Percentiles rank a stretch among this genome's conserved stretches.
These are phyloP conservation scores for Sepiola atlantica DNA, from an alignment of 2,888 invertebrate species.

Conservation along the genomic window DNA sequence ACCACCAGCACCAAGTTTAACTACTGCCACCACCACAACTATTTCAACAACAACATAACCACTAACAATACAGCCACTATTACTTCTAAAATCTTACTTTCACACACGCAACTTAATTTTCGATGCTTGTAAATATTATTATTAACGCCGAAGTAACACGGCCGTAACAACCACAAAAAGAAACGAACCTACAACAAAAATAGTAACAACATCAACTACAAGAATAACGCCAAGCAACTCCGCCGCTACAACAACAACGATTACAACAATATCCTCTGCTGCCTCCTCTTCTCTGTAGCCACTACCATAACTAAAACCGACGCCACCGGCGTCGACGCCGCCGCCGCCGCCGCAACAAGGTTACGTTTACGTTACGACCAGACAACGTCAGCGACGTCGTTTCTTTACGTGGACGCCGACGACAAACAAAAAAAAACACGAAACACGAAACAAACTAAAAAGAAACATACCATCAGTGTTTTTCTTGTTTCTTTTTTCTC, in stretches of 20 bases:
- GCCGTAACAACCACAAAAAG: not conserved
- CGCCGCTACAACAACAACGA: not conserved
- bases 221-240: not conserved
- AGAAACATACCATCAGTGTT: not conserved
- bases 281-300: not conserved
- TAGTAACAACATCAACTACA: not conserved
- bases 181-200: not conserved
- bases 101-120: not conserved
- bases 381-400: not conserved
- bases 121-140: slow-evolving; percentile 5
- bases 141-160: not conserved
- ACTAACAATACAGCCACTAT: not conserved
- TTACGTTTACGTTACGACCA: slow-evolving; percentile 24
- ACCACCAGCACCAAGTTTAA: slow-evolving; percentile 11
- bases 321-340: slow-evolving; percentile 15
- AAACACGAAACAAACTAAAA: not conserved
- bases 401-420: slow-evolving; percentile 37
- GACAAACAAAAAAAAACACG: not conserved
- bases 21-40: not conserved
- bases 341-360: not conserved
- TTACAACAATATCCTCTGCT: not conserved
- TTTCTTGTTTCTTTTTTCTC: not conserved
- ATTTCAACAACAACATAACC: not conserved
- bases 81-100: not conserved
- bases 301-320: not conserved